Conservation (phyloP, 64 coral and sea anemone species). For the Acropora tenuis region DNA sequence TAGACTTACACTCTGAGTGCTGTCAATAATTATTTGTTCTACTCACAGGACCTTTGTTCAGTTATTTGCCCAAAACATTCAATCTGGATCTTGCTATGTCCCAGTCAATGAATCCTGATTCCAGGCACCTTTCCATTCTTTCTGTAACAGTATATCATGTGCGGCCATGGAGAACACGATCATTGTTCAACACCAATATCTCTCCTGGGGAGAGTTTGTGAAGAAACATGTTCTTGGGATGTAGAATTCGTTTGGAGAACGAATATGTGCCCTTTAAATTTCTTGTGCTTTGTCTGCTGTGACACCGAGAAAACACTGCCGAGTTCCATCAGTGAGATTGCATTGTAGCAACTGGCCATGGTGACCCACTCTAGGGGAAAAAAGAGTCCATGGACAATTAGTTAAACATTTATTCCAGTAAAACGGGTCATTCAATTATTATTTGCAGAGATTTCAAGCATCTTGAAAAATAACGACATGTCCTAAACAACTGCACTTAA, state of each 20-base stretch:
- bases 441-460: too few species aligned
- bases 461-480: too few species aligned
- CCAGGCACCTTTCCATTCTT: constrained; percentile 51
- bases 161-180: constrained; percentile 76
- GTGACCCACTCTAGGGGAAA: constrained; percentile 40
- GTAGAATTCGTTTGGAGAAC: constrained; percentile 65
- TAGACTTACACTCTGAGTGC: not conserved
- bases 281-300: constrained; percentile 57
- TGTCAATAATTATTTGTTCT: not conserved
- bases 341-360: constrained; percentile 53
- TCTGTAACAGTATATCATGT: constrained; percentile 54
- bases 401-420: too few species aligned
- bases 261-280: constrained; percentile 75
- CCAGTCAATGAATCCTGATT: constrained; percentile 84
- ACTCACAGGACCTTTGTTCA: constrained; percentile 38
- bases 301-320: constrained; percentile 66
- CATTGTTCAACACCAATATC: constrained; percentile 82
- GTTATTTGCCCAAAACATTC: constrained; percentile 53
- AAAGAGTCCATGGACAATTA: too few species aligned
- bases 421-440: too few species aligned
- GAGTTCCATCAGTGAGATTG: constrained; percentile 77
- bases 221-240: constrained; percentile 69
- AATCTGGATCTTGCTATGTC: constrained; percentile 80
- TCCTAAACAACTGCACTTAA: too few species aligned
- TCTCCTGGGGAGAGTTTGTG: constrained; percentile 77